phyloP scores from a whole-genome alignment of 2,797 vertebrate species.

The Typhlichthys eigenmanni region DNA sequence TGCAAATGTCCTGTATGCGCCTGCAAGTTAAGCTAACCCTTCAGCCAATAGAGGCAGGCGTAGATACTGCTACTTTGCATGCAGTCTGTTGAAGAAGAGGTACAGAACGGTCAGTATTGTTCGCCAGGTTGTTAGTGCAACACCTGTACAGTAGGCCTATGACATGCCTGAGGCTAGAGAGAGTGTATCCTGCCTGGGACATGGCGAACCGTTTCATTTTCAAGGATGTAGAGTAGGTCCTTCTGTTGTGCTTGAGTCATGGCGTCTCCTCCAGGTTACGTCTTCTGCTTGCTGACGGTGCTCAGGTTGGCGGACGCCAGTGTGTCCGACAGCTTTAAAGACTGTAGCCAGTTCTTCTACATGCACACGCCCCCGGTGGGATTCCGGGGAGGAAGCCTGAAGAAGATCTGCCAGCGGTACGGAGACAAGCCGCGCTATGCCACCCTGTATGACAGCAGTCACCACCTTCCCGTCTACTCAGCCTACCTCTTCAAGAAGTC shows the following conservation, averaged over 20 bases:
- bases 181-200: neutral
- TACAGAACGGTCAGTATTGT: conserved; percentile 19
- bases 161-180: neutral
- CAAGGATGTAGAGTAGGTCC: neutral
- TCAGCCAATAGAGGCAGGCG: conserved; percentile 40
- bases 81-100: conserved; percentile 2
- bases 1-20: no score
- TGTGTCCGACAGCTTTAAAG: conserved; percentile 67
- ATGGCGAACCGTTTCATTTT: neutral
- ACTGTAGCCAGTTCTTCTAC: conserved; percentile 74
- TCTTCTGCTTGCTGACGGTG: conserved; percentile 43
- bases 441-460: conserved; percentile 68
- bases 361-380: conserved; percentile 64
- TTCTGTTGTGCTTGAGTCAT: conserved; percentile 10
- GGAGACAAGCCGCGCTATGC: conserved; percentile 63
- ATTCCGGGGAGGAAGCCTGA: conserved; percentile 44
- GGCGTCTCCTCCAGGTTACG: conserved; percentile 45
- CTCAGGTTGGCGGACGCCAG: conserved; percentile 36
- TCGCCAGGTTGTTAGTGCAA: conserved; percentile 4
- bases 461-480: conserved; percentile 66
- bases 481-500: conserved; percentile 77
- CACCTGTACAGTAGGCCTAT: conserved; percentile 9
- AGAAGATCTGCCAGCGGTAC: conserved; percentile 72
- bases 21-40: conserved; percentile 37
- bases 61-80: conserved; percentile 58